Percentiles rank a stretch among this genome's conserved stretches.
These are phyloP conservation scores for Andrena cerasifolii DNA, from an alignment of 1,140 invertebrate species.

Conservation along the genomic window DNA sequence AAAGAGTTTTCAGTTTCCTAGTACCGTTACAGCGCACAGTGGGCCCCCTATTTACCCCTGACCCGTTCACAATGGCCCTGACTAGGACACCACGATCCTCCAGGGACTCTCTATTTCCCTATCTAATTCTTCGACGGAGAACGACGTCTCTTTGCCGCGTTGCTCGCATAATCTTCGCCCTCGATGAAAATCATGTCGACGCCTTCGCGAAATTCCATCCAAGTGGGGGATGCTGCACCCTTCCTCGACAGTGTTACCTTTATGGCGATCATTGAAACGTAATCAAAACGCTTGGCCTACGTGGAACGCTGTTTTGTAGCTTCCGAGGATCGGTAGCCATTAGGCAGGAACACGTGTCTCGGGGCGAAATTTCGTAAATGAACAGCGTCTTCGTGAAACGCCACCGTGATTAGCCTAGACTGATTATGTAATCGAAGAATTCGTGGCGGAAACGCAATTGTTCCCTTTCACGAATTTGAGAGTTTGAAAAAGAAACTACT, in stretches of 20 bases:
- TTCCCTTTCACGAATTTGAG: not conserved
- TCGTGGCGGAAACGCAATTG: constrained; percentile 17
- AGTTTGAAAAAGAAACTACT: not conserved
- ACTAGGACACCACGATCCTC: constrained; percentile 40
- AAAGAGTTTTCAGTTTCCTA: constrained; percentile 75
- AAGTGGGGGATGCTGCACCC: not conserved
- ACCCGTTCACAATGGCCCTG: constrained; percentile 60
- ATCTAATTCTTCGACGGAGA: constrained; percentile 56
- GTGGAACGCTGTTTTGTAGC: no score
- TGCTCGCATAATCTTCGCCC: constrained; percentile 16
- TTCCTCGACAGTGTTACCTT: no score
- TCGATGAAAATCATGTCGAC: not conserved
- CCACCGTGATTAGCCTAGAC: not conserved
- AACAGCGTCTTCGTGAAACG: not conserved
- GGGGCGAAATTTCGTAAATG: constrained; percentile 10
- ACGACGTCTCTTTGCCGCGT: constrained; percentile 24
- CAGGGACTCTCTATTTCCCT: constrained; percentile 25
- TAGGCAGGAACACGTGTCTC: constrained; percentile 1
- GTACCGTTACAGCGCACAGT: constrained; percentile 60
- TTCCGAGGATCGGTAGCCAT: no score
- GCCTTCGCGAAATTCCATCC: not conserved
- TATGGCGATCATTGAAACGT: not conserved
- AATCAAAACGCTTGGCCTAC: not conserved
- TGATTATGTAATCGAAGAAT: constrained; percentile 11
- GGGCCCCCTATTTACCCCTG: constrained; percentile 59